These are phyloP conservation scores for Polyommatus iphigenia DNA, from an alignment of 2,888 invertebrate species.

Conservation along the genomic window DNA sequence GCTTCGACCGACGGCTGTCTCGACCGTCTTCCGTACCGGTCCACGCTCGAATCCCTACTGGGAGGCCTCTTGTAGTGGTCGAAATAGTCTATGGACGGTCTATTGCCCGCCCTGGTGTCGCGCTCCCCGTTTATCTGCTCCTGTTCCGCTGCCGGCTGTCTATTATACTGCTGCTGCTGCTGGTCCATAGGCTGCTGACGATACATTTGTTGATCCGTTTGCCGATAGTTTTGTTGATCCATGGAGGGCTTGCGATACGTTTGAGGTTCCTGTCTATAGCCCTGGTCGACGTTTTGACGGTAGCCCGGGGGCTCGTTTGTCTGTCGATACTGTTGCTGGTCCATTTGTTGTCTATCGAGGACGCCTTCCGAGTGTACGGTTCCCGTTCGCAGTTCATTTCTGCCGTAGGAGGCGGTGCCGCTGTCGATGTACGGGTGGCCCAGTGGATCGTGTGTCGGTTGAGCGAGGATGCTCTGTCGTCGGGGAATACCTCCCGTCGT, in stretches of 20 bases:
- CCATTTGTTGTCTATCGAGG: slow-evolving; percentile 54
- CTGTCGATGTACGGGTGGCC: slow-evolving; percentile 58
- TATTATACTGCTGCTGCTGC: slow-evolving; percentile 69
- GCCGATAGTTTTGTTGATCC: slow-evolving; percentile 54
- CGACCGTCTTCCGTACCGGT: slow-evolving; percentile 88
- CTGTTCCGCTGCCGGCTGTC: slow-evolving; percentile 68
- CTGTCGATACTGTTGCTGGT: slow-evolving; percentile 56
- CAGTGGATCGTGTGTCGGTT: slow-evolving; percentile 61
- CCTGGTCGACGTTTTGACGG: slow-evolving; percentile 65
- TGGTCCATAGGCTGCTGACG: slow-evolving; percentile 54
- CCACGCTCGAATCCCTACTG: slow-evolving; percentile 92
- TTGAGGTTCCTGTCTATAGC: slow-evolving; percentile 68
- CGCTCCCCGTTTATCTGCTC: slow-evolving; percentile 62
- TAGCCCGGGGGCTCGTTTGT: slow-evolving; percentile 59
- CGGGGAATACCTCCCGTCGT: slow-evolving; percentile 55
- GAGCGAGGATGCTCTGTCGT: slow-evolving; percentile 67
- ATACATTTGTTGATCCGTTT: slow-evolving; percentile 55
- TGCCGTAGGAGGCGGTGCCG: slow-evolving; percentile 54
- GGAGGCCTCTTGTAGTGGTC: slow-evolving; percentile 97
- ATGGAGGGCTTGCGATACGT: slow-evolving; percentile 65
- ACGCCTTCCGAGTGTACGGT: slow-evolving; percentile 67
- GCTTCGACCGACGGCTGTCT: slow-evolving; percentile 90
- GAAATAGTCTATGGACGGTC: slow-evolving; percentile 91
- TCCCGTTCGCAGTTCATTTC: slow-evolving; percentile 65
- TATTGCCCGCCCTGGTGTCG: slow-evolving; percentile 64